Evolutionary conservation across 1,140 invertebrate genomes (phyloP), one percentile per base, ranked within the genome.

Genomic region (Tyrophagus putrescentiae): DNA sequence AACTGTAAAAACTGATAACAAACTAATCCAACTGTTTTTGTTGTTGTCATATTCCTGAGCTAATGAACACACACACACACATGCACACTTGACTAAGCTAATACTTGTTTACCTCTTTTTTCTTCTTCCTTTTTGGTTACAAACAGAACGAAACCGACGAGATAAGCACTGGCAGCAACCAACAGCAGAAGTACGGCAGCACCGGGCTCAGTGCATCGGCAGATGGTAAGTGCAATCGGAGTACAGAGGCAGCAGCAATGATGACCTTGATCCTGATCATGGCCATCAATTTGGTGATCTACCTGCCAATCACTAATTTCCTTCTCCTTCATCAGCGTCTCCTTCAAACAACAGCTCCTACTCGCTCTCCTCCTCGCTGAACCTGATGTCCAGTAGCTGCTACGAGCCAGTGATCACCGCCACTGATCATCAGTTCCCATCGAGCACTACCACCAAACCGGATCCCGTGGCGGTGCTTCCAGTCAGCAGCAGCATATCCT

Each of bases 381-480:
- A 48, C 21, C 31, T 48, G 45, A 48, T 48, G 45, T 6, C 7
- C 7, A 48, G 18, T n/a, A n/a, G n/a, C 45, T 21, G 31, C 18
- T 48, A 48, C 45, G 18, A 48, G 45, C 45, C 45, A 18, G 18
- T 9, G 31, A 7, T 25, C 13, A 29, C 18, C 13, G 45, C 13
- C 21, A 13, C 36, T 13, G 21, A 39, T 39, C 36, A 39, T 39
- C 45, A 29, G 31, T 25, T 29, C 23, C 31, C 36, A 39, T 7
- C 45, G 45, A 21, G 7, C 18, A 7, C 21, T 48, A 7, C 23
- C 45, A 48, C 45, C 21, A 48, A 48, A 48, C 45, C 7, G 45
- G 45, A 48, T 48, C 45, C 45, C 45, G 45, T 48, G 45, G 45
- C 45, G 7, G 45, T 48, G 31, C 45, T 48, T 7, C 21, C 7